Base-by-base conservation (phyloP, 1,140 invertebrate genomes). In the Drosophila bifasciata region DNA sequence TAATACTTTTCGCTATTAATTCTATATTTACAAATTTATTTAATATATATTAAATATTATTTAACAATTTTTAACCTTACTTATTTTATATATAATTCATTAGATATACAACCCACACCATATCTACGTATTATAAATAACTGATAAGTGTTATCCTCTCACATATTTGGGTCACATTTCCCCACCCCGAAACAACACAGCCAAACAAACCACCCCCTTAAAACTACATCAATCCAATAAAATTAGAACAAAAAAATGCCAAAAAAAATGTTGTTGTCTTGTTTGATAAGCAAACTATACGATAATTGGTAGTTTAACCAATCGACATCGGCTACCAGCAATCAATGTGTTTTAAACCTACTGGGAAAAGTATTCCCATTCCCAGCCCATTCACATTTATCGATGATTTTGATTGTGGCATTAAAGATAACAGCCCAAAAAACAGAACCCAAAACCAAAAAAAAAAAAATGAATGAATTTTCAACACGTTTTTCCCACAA, bases 381-480 rank as follows among this genome's bases (percentile, higher is more conserved):
- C 25, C 62, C 45, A 50, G 45, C 25, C 62, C 45, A 50, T 50
- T 62, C 36, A 15, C 62, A 50, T 66, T 64, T 52, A 74, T 67
- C 55, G 55, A 59, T 39, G 39, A 21, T 55, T 44, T 44, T 32
- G 39, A 69, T 72, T 78, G 48, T 64, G 40, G 60, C 32, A 45
- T 67, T 52, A 67, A 67, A 64, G 48, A 52, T 52, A 67, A 67
- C 59, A 52, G 53, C 63, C 63, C 40, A 40, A 52, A 51, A 15
- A 25, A 43, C 41, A 9, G 28, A 17, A 19, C 16, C 11, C 45
- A 48, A 48, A 48, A 16, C 3, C 11, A 23, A n/a, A 11, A 19
- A 50, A 60, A 5, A 23, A n/a, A 11, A 19, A 50, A 60, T 52
- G 41, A 64, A 66, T 36, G 36, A 23, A 66, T 66, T 66, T 64